phyloP scores from a whole-genome alignment of 2,113 vertebrate genomes.

The Arizona elegans region DNA sequence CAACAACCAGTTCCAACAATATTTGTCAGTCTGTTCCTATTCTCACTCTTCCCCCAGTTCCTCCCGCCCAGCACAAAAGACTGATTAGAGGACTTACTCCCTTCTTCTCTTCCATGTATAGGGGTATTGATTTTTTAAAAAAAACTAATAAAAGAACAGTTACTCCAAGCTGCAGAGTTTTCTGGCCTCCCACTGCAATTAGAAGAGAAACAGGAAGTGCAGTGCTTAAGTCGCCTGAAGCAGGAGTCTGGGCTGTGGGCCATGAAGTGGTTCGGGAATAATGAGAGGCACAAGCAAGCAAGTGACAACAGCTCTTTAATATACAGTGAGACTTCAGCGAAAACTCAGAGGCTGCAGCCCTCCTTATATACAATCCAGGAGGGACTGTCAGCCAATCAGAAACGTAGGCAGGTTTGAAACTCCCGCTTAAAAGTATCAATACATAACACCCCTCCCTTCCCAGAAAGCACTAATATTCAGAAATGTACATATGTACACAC shows the following conservation, averaged over 20 bases:
- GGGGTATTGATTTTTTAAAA: not conserved
- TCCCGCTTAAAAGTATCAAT: too few relatives aligned
- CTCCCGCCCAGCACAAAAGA: not conserved
- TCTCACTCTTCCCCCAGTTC: not conserved
- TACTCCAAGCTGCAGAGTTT: not conserved
- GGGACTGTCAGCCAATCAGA: too few relatives aligned
- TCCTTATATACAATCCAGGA: too few relatives aligned
- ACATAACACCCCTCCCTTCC: too few relatives aligned
- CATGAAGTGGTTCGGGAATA: too few relatives aligned
- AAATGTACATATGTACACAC: too few relatives aligned
- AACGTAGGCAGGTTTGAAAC: too few relatives aligned
- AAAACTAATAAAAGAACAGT: not conserved
- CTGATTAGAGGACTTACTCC: not conserved
- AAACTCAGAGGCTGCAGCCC: too few relatives aligned
- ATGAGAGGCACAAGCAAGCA: too few relatives aligned
- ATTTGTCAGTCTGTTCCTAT: not conserved
- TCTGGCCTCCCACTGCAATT: not conserved
- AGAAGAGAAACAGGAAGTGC: not conserved
- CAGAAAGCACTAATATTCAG: too few relatives aligned
- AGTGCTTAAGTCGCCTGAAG: not conserved
- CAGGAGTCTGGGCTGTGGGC: not conserved
- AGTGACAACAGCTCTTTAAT: too few relatives aligned
- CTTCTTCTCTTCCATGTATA: not conserved
- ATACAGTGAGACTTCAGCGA: too few relatives aligned
- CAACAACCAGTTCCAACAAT: not conserved